Evolutionary conservation across 2,113 vertebrate species (phyloP).

Genomic region (Heterotis niloticus): DNA sequence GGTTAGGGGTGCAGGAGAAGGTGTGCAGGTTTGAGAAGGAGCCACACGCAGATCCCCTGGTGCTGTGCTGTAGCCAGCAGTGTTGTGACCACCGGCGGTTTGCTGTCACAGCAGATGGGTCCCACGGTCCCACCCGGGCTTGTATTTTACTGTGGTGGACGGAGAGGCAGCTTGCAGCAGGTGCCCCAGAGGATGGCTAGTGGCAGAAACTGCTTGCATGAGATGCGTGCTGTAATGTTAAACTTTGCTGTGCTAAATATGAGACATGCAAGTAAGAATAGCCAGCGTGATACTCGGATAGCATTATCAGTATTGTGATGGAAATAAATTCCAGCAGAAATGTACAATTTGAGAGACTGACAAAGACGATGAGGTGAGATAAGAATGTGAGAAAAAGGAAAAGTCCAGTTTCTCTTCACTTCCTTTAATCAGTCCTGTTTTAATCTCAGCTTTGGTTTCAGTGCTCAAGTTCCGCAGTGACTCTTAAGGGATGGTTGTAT

Average conservation of each 20-base stretch:
- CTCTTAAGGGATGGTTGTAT: neutral
- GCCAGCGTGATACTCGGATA: neutral
- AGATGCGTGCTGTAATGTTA: neutral
- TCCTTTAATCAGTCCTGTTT: conserved; percentile 26
- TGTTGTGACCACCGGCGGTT: neutral
- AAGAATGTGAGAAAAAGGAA: neutral
- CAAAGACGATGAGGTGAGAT: neutral
- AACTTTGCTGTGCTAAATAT: neutral
- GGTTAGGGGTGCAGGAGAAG: too few species aligned
- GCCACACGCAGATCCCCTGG: neutral
- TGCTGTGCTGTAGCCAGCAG: too few species aligned
- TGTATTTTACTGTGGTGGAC: too few species aligned
- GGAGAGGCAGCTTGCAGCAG: neutral
- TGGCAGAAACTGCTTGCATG: neutral
- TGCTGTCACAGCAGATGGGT: neutral
- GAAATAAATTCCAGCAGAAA: neutral
- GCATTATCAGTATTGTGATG: neutral
- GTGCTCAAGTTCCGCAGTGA: conserved; percentile 33
- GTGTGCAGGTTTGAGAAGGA: neutral
- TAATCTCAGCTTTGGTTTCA: conserved; percentile 26
- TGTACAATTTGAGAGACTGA: neutral
- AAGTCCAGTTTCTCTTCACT: conserved; percentile 1
- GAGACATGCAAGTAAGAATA: neutral
- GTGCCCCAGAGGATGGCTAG: neutral
- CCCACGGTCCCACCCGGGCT: neutral